Percentiles rank a stretch among this genome's conserved stretches.
Conservation (phyloP, 2,888 invertebrate species). For the Dynastes hyllus region DNA sequence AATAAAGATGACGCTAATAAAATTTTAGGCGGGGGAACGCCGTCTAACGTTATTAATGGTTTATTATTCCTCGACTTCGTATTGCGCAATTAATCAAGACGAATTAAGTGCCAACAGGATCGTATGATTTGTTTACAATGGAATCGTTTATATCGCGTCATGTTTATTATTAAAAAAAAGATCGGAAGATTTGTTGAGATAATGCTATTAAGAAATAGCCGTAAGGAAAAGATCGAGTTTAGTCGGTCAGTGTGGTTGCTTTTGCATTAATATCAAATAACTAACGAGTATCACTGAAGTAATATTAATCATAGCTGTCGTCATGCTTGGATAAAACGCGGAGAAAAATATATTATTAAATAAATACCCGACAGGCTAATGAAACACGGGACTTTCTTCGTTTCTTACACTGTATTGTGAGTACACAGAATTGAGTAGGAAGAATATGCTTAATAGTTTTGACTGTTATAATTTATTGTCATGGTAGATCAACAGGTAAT, state of each 20-base stretch:
- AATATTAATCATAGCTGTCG: conserved; percentile 40
- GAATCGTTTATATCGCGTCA: conserved; percentile 36
- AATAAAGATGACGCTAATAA: not conserved
- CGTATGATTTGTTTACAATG: conserved; percentile 42
- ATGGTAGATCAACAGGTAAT: too few species aligned
- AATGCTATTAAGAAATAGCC: conserved; percentile 23
- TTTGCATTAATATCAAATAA: conserved; percentile 27
- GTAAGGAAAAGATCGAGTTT: not conserved
- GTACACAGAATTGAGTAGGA: not conserved
- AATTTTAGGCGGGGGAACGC: not conserved
- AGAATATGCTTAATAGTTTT: not conserved
- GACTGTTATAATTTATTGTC: too few species aligned
- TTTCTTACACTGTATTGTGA: not conserved
- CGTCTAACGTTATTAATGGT: not conserved
- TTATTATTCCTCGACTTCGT: not conserved
- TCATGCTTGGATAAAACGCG: conserved; percentile 1
- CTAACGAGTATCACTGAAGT: conserved; percentile 9
- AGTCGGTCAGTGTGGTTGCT: not conserved
- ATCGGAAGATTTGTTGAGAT: conserved; percentile 35
- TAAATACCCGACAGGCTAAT: not conserved
- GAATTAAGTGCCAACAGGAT: conserved; percentile 43
- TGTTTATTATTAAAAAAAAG: conserved; percentile 12
- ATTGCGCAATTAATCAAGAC: conserved; percentile 28
- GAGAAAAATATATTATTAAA: conserved; percentile 7
- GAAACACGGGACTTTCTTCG: not conserved